Conservation (phyloP, 2,888 invertebrate species). For the Lepidochrysops patricia region DNA sequence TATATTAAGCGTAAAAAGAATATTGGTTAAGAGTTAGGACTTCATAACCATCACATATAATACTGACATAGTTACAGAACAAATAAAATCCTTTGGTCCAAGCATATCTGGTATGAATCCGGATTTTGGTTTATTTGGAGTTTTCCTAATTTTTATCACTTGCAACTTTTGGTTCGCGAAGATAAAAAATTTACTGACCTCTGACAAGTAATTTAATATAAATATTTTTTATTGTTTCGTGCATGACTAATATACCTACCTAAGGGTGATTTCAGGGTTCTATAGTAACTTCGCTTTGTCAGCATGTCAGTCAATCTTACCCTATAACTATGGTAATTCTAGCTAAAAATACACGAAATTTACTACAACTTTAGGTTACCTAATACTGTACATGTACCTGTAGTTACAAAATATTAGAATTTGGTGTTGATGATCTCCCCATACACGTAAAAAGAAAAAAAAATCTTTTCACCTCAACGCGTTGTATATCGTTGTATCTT, state of each 20-base stretch:
- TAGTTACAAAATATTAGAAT: too few species aligned
- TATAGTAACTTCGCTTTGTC: too few species aligned
- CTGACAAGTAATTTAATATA: background rate
- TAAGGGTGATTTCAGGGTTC: background rate
- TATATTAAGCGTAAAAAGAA: background rate
- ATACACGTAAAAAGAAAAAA: too few species aligned
- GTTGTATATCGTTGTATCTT: too few species aligned
- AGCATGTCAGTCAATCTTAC: too few species aligned
- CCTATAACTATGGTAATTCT: too few species aligned
- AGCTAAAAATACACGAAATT: too few species aligned
- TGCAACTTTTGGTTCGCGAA: background rate
- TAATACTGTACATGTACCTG: too few species aligned
- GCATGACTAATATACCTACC: background rate
- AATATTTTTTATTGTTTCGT: background rate
- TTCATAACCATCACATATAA: background rate
- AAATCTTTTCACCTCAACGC: too few species aligned
- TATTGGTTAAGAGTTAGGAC: background rate
- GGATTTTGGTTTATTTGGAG: background rate
- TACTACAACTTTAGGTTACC: too few species aligned
- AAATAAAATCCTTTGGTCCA: background rate
- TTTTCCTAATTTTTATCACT: background rate
- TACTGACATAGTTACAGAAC: background rate
- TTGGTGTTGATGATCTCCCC: too few species aligned
- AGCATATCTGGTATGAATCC: background rate
- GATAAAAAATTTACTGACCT: background rate